Percentiles rank a stretch among this genome's conserved stretches.
Evolutionary conservation across 2,113 vertebrate genomes (phyloP).

Genomic region (Hippoglossus stenolepis): DNA sequence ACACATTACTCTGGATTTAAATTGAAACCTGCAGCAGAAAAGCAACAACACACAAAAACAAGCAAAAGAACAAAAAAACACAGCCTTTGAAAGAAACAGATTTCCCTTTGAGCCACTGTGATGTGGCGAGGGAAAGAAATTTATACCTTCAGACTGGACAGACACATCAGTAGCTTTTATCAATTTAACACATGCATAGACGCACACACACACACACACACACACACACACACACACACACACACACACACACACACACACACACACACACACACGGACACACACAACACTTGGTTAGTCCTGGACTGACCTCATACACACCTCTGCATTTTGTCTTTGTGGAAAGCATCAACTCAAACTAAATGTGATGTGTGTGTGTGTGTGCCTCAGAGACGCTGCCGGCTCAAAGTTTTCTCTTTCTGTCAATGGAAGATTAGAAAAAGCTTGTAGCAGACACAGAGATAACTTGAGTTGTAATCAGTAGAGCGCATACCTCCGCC

Average conservation of each 20-base stretch:
- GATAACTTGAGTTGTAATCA: too few relatives aligned
- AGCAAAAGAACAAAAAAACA: background rate
- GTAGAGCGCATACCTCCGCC: too few relatives aligned
- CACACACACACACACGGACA: constrained; percentile 8
- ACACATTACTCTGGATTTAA: constrained; percentile 15
- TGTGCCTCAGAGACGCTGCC: background rate
- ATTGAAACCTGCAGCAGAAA: constrained; percentile 32
- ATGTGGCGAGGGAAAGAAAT: constrained; percentile 13
- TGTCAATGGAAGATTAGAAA: background rate
- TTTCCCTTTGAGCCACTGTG: constrained; percentile 32
- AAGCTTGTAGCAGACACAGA: constrained; percentile 5
- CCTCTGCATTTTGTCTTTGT: constrained; percentile 32
- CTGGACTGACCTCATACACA: constrained; percentile 9
- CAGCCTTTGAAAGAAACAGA: constrained; percentile 12
- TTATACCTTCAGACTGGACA: constrained; percentile 31
- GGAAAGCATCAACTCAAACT: constrained; percentile 47
- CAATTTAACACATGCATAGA: constrained; percentile 30
- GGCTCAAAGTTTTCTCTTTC: constrained; percentile 24
- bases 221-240: constrained; percentile 8
- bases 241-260: constrained; percentile 10
- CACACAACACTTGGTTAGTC: constrained; percentile 12
- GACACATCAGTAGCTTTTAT: constrained; percentile 75
- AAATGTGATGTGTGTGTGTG: background rate
- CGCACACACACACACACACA: constrained; percentile 11
- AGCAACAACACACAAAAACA: constrained; percentile 16